A percentile compares a stretch with the other conserved stretches of the same genome.
These are phyloP conservation scores for Drosophila borborema DNA, from an alignment of 2,888 invertebrate genomes.

Conservation along the genomic window DNA sequence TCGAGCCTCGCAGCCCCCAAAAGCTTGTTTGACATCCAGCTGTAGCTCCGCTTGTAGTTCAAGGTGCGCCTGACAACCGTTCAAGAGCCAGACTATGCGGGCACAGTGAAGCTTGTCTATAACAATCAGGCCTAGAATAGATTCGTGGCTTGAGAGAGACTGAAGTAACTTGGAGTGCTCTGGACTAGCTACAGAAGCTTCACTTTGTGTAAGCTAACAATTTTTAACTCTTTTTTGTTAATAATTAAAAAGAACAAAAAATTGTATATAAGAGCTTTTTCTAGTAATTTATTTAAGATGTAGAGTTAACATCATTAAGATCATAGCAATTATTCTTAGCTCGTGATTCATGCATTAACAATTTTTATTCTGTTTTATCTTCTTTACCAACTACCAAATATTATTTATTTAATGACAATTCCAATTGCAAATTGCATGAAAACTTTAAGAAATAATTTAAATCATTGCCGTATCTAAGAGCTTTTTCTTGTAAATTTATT, in stretches of 20 bases:
- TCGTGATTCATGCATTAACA: too few species aligned
- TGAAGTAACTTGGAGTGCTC: not conserved
- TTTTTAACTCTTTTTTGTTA: not conserved
- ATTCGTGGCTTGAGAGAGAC: too few species aligned
- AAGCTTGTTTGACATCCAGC: conserved; percentile 44
- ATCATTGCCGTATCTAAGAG: too few species aligned
- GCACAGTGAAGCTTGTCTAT: conserved; percentile 43
- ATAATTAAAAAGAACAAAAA: too few species aligned
- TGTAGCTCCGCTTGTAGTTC: conserved; percentile 62
- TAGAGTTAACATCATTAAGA: too few species aligned
- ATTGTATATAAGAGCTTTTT: too few species aligned
- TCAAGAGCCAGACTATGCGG: conserved; percentile 40
- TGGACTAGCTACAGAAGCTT: not conserved
- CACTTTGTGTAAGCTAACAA: not conserved
- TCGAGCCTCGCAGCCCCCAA: conserved; percentile 21
- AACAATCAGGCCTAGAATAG: not conserved
- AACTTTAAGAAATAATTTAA: too few species aligned
- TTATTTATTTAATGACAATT: too few species aligned
- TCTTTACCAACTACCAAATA: not conserved
- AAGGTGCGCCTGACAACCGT: conserved; percentile 63
- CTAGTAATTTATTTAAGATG: too few species aligned
- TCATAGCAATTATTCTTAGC: too few species aligned
- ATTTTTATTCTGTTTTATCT: not conserved
- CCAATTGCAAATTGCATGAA: too few species aligned
- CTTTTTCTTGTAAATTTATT: too few species aligned